Percentiles rank a stretch among this genome's conserved stretches.
Evolutionary conservation across 2,888 invertebrate genomes (phyloP).

Genomic region (Acleris cristana): DNA sequence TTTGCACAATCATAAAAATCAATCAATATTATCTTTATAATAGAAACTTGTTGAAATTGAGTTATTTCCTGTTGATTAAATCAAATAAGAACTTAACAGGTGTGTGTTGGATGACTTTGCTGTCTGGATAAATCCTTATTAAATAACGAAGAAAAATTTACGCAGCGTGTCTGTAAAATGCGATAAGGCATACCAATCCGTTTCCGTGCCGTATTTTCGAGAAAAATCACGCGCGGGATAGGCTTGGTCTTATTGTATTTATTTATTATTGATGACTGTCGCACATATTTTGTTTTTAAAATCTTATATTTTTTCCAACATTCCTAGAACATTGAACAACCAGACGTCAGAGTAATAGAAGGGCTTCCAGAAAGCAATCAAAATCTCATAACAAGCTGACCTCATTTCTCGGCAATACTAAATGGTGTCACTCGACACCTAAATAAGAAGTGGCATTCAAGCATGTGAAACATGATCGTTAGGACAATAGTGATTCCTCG

Average conservation of each 20-base stretch:
- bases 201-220: too few relatives aligned
- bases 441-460: slow-evolving; percentile 33
- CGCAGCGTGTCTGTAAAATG: too few relatives aligned
- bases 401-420: slow-evolving; percentile 38
- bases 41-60: slow-evolving; percentile 17
- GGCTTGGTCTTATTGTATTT: too few relatives aligned
- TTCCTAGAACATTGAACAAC: slow-evolving; percentile 3
- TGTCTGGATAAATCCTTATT: background rate
- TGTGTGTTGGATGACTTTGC: background rate
- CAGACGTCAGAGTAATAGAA: slow-evolving; percentile 27
- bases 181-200: too few relatives aligned
- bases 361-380: slow-evolving; percentile 38
- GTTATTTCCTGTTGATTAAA: slow-evolving; percentile 28
- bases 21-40: slow-evolving; percentile 31
- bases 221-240: too few relatives aligned
- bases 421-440: slow-evolving; percentile 39
- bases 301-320: too few relatives aligned
- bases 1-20: slow-evolving; percentile 35
- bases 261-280: too few relatives aligned
- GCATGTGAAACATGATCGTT: slow-evolving; percentile 31
- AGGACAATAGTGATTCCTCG: slow-evolving; percentile 35
- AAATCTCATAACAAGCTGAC: slow-evolving; percentile 40
- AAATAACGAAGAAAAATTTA: too few relatives aligned
- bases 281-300: too few relatives aligned
- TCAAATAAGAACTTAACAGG: slow-evolving; percentile 13